These are phyloP conservation scores for Sylvia borin DNA, from an alignment of 2,797 vertebrate genomes.

Conservation along the genomic window DNA sequence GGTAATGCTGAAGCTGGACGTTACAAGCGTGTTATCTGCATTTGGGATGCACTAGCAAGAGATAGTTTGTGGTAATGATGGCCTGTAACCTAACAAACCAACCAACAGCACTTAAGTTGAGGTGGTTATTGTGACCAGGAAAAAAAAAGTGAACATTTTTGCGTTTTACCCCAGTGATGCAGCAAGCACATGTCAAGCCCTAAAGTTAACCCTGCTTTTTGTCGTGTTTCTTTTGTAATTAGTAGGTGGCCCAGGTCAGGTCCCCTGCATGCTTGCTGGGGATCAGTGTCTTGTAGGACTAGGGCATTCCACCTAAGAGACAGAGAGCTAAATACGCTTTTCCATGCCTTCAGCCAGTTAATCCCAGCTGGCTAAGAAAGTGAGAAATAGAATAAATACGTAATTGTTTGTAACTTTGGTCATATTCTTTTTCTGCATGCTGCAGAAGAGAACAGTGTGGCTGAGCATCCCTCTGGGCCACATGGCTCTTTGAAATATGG, in stretches of 20 bases:
- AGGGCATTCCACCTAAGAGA: background rate
- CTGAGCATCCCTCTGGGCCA: background rate
- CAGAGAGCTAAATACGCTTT: background rate
- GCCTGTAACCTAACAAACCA: background rate
- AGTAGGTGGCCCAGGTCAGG: background rate
- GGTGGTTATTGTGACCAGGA: background rate
- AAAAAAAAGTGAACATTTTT: background rate
- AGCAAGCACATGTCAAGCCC: background rate
- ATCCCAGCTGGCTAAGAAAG: background rate
- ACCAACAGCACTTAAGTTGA: background rate
- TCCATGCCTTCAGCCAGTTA: background rate
- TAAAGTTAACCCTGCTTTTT: background rate
- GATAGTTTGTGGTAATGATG: background rate
- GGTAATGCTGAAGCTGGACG: background rate
- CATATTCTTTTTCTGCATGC: background rate
- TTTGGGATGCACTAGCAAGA: background rate
- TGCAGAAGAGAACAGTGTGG: background rate
- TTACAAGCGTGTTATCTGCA: background rate
- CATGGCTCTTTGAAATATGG: fast-evolving
- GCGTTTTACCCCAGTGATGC: background rate
- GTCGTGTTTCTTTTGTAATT: background rate
- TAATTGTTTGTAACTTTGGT: background rate
- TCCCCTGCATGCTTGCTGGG: background rate
- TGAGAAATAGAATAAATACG: background rate
- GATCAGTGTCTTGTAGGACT: background rate